These are phyloP conservation scores for Sebastes nivosus DNA, from an alignment of 2,797 vertebrate species.

Conservation along the genomic window DNA sequence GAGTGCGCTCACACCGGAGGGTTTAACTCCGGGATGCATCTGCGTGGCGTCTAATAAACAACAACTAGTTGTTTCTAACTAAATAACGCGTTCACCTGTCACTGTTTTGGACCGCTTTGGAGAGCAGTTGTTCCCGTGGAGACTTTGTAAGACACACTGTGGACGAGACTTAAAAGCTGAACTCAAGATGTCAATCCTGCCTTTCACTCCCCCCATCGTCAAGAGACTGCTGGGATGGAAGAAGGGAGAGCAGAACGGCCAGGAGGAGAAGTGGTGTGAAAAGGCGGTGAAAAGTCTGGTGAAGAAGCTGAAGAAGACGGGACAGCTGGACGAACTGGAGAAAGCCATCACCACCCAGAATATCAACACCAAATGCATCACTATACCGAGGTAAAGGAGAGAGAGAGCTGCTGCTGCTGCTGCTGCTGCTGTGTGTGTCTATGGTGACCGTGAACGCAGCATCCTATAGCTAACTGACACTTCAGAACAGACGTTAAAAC, in stretches of 20 bases:
- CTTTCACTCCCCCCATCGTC: slow-evolving; percentile 98
- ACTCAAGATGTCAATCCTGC: slow-evolving; percentile 95
- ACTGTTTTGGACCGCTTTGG: neutral
- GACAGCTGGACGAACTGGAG: slow-evolving; percentile 98
- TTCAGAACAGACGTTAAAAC: too few relatives aligned
- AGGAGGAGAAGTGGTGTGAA: slow-evolving; percentile 99
- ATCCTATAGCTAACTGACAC: neutral
- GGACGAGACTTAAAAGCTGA: slow-evolving; percentile 56
- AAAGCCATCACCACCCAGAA: slow-evolving; percentile 98
- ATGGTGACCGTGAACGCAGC: slow-evolving; percentile 31
- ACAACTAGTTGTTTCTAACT: neutral
- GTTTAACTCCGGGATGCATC: slow-evolving; percentile 51
- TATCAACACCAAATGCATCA: slow-evolving; percentile 97
- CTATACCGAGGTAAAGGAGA: slow-evolving; percentile 91
- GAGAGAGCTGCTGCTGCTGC: neutral
- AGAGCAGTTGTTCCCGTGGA: neutral
- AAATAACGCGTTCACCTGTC: neutral
- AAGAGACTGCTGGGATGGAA: slow-evolving; percentile 98
- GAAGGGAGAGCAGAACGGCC: slow-evolving; percentile 98
- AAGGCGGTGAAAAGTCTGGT: slow-evolving; percentile 98
- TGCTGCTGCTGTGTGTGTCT: neutral
- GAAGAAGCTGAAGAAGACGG: slow-evolving; percentile 99
- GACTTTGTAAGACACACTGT: slow-evolving; percentile 45
- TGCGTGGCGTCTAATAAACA: slow-evolving; percentile 5
- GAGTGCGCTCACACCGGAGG: slow-evolving; percentile 33